Evolutionary conservation across 2,797 vertebrate genomes (phyloP), one percentile per base, ranked within the genome.

Genomic region (Emys orbicularis): DNA sequence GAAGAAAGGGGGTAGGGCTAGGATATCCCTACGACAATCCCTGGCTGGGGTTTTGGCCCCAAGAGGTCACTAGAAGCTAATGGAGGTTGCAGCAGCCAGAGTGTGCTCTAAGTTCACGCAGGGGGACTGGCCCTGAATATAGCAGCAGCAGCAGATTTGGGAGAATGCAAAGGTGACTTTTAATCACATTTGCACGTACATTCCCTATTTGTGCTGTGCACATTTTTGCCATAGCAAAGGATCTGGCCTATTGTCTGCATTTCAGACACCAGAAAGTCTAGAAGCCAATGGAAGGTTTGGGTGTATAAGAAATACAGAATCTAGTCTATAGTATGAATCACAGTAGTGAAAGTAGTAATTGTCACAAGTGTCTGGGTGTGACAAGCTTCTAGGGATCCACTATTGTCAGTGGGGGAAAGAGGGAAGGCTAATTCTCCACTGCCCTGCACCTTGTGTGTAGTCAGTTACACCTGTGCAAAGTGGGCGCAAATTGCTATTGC

Each of bases 61-160:
- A 6, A 0, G 54, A 79, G 84, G 76, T 31, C 44, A 61, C 59
- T 44, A 87, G 53, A 81, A 86, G 49, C 56, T 79, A 89, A 68
- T 5, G 83, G 3, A 90, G 54, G 72, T 1, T 0, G 0, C 52
- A 94, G 83, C 23, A 81, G 34, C 1, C 79, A 54, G 4, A 23
- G 59, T 50, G 79, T 95, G 50, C 72, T 88, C 65, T 37, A 19
- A 37, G 8, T 68, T 21, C 18, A 68, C 11, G 37, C 41, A 47
- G 53, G 53, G 90, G 29, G 15, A 50, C 29, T 86, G 18, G 25
- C 44, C 76, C 44, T 76, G 13, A 0, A 1, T 3, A 41, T 19
- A 84, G 65, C 57, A 90, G n/a, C 81, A 88, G 84, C 11, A 8
- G 8, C 34, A 41, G 65, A 5, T 41, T 18, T 12, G 57, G 54